Evolutionary conservation across 2,888 invertebrate species (phyloP).

Genomic region (Leucozona laternaria): DNA sequence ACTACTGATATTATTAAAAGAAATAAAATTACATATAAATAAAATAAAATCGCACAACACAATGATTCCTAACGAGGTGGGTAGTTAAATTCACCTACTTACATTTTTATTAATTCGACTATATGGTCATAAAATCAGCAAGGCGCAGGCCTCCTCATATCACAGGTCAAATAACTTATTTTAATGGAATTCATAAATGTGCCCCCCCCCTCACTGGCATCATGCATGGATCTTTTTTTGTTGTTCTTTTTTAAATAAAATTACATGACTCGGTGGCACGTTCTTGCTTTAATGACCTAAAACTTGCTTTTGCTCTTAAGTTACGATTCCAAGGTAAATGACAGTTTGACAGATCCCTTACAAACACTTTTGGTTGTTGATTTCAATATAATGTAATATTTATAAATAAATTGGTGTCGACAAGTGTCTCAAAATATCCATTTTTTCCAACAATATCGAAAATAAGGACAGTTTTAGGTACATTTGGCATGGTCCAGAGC

Average conservation of each 20-base stretch:
- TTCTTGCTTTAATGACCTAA: background rate
- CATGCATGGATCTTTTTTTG: background rate
- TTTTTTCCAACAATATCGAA: too few relatives aligned
- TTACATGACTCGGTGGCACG: background rate
- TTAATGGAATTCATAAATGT: slow-evolving; percentile 1
- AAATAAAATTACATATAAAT: background rate
- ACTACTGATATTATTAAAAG: slow-evolving; percentile 13
- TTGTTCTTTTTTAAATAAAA: background rate
- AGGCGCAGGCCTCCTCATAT: background rate
- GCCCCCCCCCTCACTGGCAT: background rate
- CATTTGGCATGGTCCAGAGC: too few relatives aligned
- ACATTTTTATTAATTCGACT: background rate
- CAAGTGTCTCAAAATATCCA: too few relatives aligned
- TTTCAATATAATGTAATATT: too few relatives aligned
- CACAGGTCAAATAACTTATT: slow-evolving; percentile 13
- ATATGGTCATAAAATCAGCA: slow-evolving; percentile 22
- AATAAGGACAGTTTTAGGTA: too few relatives aligned
- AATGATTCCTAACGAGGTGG: slow-evolving; percentile 35
- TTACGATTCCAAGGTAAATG: too few relatives aligned
- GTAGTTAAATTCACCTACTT: slow-evolving; percentile 19
- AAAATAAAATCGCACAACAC: slow-evolving; percentile 13
- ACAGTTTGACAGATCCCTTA: too few relatives aligned
- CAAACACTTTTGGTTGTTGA: too few relatives aligned
- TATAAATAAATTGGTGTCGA: too few relatives aligned
- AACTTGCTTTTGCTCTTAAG: too few relatives aligned